phyloP scores from a whole-genome alignment of 2,888 invertebrate species.

The Selenia dentaria region DNA sequence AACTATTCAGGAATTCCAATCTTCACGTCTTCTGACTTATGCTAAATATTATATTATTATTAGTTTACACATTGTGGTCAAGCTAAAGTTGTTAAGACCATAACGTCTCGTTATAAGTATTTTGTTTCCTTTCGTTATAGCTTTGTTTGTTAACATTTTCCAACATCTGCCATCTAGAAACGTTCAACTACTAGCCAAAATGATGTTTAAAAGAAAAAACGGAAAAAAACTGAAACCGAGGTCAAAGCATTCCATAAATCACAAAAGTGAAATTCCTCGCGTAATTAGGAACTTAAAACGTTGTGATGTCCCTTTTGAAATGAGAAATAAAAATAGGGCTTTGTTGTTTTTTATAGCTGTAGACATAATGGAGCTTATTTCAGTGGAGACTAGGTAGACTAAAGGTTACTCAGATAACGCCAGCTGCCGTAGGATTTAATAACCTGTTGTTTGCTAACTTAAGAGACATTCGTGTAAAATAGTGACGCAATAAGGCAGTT shows the following conservation, averaged over 20 bases:
- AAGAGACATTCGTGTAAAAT: too few species aligned
- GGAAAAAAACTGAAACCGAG: neutral
- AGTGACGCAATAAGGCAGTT: too few species aligned
- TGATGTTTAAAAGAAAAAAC: too few species aligned
- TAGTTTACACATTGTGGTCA: too few species aligned
- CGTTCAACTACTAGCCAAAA: neutral
- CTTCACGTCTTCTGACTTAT: too few species aligned
- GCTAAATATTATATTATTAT: too few species aligned
- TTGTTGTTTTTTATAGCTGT: conserved; percentile 19
- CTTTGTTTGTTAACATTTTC: too few species aligned
- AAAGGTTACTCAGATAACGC: conserved; percentile 18
- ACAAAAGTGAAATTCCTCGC: conserved; percentile 10
- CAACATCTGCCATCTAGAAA: too few species aligned
- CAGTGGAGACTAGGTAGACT: conserved; percentile 9
- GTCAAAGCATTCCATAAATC: conserved; percentile 15
- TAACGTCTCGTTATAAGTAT: too few species aligned
- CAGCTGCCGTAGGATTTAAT: neutral
- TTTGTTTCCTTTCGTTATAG: too few species aligned
- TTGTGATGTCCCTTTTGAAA: conserved; percentile 11
- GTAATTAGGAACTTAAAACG: conserved; percentile 9
- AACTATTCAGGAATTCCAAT: neutral
- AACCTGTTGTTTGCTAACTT: conserved; percentile 2
- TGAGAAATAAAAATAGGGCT: conserved; percentile 11
- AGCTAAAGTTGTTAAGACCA: too few species aligned
- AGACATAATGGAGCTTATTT: conserved; percentile 24